Base-by-base conservation (phyloP, 2,113 vertebrate genomes). In the Calidris pygmaea region DNA sequence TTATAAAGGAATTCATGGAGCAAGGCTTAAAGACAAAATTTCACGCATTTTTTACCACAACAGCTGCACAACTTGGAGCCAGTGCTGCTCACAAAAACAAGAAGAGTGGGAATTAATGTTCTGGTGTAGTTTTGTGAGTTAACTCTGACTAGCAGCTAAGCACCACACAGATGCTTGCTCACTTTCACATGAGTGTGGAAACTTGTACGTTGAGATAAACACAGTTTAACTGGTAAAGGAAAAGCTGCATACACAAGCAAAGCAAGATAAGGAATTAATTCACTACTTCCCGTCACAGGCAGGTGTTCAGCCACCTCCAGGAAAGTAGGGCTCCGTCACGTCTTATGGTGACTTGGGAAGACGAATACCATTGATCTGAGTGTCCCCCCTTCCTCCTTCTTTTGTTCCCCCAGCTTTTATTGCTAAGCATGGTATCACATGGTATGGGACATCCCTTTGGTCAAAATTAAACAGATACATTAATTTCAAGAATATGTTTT, bases 361-460 rank as follows among this genome's bases (percentile, higher is more conserved):
- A 59, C 18, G 59, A 68, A 76, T 3, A 0, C 7, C 14, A 21
- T 26, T 1, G 43, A 6, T 41, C 53, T 1, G 2, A 55, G 43
- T 2, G 3, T 27, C 10, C 17, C 6, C 9, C 15, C 12, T n/a
- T 30, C 10, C 20, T 59, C 4, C 14, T 53, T n/a, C 37, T 30
- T 58, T 70, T 60, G 22, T 35, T 4, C 24, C 7, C 5, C 4
- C 17, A n/a, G 21, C 9, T 56, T 66, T 72, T 41, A 32, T 11
- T 60, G 18, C 10, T 55, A 37, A 41, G 21, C 26, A 41, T 8
- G 5, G 32, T 0, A 2, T 50, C 60, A 8, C 24, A 30, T 20
- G 10, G 20, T 45, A 2, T 32, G 16, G 32, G 1, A 45, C 30
- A 70, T 45, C 17, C 23, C 12, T 73, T 24, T 7, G 5, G 15